Conservation (phyloP, 2,797 vertebrate species). For the Channallabes apus region DNA sequence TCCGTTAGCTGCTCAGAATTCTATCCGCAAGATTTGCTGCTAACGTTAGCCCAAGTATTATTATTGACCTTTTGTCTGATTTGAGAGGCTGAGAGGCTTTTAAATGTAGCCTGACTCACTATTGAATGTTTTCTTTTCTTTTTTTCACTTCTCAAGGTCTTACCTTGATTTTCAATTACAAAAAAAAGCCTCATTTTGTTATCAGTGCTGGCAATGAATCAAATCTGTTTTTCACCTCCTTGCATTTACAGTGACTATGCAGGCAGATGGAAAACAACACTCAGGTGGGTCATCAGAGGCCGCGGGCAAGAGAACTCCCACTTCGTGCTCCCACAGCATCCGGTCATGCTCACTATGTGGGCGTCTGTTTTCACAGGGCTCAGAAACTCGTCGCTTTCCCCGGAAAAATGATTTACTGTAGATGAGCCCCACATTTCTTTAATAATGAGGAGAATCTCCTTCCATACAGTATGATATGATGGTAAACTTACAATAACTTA, state of each 20-base stretch:
- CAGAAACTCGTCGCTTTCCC: background rate
- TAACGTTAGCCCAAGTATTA: background rate
- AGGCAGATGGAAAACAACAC: constrained; percentile 29
- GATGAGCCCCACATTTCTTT: constrained; percentile 4
- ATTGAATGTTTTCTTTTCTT: constrained; percentile 1
- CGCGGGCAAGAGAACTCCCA: constrained; percentile 14
- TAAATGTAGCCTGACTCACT: constrained; percentile 11
- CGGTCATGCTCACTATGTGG: constrained; percentile 22
- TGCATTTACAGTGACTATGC: constrained; percentile 4
- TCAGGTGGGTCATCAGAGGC: constrained; percentile 18
- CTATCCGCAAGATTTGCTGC: background rate
- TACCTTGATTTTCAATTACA: constrained; percentile 21
- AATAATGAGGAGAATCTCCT: background rate
- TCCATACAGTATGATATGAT: background rate
- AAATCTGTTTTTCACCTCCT: background rate
- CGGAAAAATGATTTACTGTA: background rate
- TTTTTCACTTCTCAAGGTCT: background rate
- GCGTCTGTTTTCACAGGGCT: background rate
- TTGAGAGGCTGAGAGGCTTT: constrained; percentile 14
- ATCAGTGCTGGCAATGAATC: constrained; percentile 16
- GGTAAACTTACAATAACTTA: background rate
- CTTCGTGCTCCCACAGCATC: constrained; percentile 10
- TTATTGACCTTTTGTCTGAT: constrained; percentile 11
- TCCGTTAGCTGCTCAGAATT: background rate
- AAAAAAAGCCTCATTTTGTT: constrained; percentile 7